These are phyloP conservation scores for Choristoneura rosaceana DNA, from an alignment of 2,888 invertebrate species.

Conservation along the genomic window DNA sequence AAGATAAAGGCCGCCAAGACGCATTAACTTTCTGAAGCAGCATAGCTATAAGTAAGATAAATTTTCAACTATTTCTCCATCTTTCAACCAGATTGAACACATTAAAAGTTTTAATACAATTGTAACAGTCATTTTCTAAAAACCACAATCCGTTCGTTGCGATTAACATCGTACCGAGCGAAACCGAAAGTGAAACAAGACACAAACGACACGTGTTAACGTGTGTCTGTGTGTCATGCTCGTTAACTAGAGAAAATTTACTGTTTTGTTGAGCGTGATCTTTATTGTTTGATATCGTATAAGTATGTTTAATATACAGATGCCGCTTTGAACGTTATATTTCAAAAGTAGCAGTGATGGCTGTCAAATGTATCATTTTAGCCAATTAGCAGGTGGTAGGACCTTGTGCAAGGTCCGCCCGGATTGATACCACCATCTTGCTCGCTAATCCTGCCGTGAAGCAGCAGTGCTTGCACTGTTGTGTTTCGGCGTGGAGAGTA, in stretches of 20 bases:
- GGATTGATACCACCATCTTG: no score
- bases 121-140: background rate
- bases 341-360: background rate
- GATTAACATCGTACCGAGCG: background rate
- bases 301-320: background rate
- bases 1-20: no score
- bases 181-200: slow-evolving; percentile 35
- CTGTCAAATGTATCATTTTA: no score
- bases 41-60: no score
- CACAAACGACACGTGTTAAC: background rate
- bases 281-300: slow-evolving; percentile 21
- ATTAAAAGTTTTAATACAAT: background rate
- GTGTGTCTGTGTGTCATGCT: slow-evolving; percentile 33
- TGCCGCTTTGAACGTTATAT: background rate
- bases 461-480: no score
- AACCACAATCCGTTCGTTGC: background rate
- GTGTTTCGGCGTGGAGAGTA: no score
- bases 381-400: no score
- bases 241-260: slow-evolving; percentile 32
- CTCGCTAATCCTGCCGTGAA: no score
- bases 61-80: no score
- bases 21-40: no score
- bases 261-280: slow-evolving; percentile 16
- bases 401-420: no score
- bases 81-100: no score